phyloP scores from a whole-genome alignment of 2,888 invertebrate genomes.

The Dichetophora obliterata region DNA sequence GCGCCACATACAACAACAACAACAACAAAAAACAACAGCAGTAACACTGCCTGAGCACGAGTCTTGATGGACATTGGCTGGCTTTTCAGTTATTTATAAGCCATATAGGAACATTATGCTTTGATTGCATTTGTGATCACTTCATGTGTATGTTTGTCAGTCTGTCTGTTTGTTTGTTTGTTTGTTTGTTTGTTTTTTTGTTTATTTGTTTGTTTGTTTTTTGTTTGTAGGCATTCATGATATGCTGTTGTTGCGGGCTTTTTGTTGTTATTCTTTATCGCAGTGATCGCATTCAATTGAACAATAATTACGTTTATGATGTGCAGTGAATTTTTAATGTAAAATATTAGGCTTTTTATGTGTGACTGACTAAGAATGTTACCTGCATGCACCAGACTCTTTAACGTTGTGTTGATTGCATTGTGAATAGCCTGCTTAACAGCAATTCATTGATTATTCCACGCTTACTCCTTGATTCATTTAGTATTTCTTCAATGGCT shows the following conservation, averaged over 20 bases:
- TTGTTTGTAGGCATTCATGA: neutral
- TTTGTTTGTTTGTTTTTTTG: too few relatives aligned
- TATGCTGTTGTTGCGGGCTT: neutral
- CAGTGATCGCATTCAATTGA: slow-evolving; percentile 38
- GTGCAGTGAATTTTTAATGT: slow-evolving; percentile 40
- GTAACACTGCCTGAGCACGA: slow-evolving; percentile 10
- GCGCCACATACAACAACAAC: slow-evolving; percentile 33
- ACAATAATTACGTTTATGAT: slow-evolving; percentile 42
- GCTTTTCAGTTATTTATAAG: slow-evolving; percentile 16
- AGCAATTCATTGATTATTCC: slow-evolving; percentile 5
- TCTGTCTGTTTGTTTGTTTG: too few relatives aligned
- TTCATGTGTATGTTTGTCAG: too few relatives aligned
- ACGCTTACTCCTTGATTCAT: too few relatives aligned
- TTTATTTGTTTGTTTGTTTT: too few relatives aligned
- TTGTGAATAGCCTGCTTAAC: neutral
- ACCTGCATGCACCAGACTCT: neutral
- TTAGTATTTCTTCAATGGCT: too few relatives aligned
- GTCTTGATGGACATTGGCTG: slow-evolving; percentile 22
- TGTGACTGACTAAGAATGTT: neutral
- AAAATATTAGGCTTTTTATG: neutral
- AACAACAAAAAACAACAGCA: slow-evolving; percentile 21
- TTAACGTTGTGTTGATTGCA: neutral
- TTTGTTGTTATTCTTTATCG: slow-evolving; percentile 8
- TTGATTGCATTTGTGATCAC: slow-evolving; percentile 28
- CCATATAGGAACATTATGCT: slow-evolving; percentile 30